A percentile compares a stretch with the other conserved stretches of the same genome.
These are phyloP conservation scores for Poliocrania exsul DNA, from an alignment of 2,797 vertebrate genomes.

Conservation along the genomic window DNA sequence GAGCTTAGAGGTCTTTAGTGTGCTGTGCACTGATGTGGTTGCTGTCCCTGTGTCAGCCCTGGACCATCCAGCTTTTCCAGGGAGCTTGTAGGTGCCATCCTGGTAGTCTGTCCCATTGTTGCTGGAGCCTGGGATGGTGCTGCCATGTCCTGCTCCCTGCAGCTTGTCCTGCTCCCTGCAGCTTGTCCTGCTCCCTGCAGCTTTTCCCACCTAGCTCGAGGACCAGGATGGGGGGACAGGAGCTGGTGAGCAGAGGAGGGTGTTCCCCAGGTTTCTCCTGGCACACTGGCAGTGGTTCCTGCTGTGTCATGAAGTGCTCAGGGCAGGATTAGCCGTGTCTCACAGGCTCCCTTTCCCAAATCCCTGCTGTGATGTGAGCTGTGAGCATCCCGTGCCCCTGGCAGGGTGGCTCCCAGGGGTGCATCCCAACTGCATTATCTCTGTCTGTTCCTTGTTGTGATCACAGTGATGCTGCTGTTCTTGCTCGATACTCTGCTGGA, in stretches of 20 bases:
- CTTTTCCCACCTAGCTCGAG: background rate
- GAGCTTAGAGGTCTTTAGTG: background rate
- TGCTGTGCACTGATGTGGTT: background rate
- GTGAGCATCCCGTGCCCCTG: background rate
- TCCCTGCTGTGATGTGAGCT: background rate
- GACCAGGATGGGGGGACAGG: background rate
- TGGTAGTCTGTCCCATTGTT: accelerated
- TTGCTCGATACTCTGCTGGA: background rate
- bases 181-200: background rate
- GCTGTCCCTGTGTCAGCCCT: background rate
- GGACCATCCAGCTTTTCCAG: background rate
- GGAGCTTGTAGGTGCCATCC: background rate
- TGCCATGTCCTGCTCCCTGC: background rate
- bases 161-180: background rate
- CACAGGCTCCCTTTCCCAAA: background rate
- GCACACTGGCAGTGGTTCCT: background rate
- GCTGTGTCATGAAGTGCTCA: accelerated
- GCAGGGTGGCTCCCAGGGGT: background rate
- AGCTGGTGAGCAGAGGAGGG: slow-evolving; percentile 12
- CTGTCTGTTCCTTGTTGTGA: background rate
- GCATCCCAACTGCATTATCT: background rate
- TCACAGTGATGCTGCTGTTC: accelerated
- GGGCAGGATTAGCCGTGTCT: background rate
- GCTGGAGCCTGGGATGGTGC: background rate
- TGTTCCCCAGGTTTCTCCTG: background rate